Conservation (phyloP, 2,113 vertebrate species). For the Ibidorhyncha struthersii region DNA sequence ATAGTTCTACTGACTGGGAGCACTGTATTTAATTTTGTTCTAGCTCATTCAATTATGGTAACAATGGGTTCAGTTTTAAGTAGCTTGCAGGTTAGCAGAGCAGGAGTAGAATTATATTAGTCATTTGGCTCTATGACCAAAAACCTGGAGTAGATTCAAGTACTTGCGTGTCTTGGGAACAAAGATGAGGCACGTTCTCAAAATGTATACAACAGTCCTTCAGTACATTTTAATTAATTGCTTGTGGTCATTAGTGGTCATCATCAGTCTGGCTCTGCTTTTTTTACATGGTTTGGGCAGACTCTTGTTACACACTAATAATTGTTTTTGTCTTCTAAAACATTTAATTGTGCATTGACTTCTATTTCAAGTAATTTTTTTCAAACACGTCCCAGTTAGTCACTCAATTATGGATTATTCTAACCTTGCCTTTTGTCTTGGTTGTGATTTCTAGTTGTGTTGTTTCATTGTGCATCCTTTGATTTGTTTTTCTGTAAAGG, state of each 20-base stretch:
- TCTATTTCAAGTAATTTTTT: not conserved
- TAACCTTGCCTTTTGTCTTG: not conserved
- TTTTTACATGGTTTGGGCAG: not conserved
- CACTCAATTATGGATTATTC: not conserved
- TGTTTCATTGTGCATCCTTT: not conserved
- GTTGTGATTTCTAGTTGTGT: not conserved
- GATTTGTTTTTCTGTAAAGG: not conserved
- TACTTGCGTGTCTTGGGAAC: not conserved
- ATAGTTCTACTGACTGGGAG: not conserved
- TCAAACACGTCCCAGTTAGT: not conserved
- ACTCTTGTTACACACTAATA: not conserved
- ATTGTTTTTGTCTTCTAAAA: not conserved
- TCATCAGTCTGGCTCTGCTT: not conserved
- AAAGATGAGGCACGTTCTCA: not conserved
- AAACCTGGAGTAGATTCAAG: not conserved
- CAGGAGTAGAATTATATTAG: not conserved
- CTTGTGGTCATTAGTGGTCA: not conserved
- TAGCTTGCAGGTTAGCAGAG: not conserved
- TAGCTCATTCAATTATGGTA: not conserved
- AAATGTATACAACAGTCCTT: not conserved
- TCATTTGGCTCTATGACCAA: not conserved
- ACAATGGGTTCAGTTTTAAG: not conserved
- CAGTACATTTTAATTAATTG: not conserved
- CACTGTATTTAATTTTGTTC: not conserved
- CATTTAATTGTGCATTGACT: not conserved